Conservation (phyloP, 1,140 invertebrate species). For the Drosophila hydei region DNA sequence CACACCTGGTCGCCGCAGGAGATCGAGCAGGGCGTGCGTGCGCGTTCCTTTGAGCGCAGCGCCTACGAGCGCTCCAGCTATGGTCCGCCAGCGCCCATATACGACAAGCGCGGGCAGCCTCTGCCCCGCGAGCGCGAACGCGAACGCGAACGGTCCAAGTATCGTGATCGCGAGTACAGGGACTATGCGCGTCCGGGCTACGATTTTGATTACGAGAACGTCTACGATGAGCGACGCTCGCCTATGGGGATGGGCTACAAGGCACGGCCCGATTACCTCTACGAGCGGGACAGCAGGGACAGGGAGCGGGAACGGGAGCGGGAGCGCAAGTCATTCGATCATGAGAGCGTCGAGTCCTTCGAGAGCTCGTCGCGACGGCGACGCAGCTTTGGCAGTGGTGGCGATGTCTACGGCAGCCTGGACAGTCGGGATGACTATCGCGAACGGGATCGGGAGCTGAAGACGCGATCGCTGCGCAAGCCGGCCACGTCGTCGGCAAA, state of each 20-base stretch:
- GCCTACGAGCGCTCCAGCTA: slow-evolving; percentile 81
- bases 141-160: slow-evolving; percentile 54
- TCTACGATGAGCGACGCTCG: slow-evolving; percentile 76
- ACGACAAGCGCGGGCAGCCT: slow-evolving; percentile 76
- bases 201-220: slow-evolving; percentile 82
- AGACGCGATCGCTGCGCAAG: slow-evolving; percentile 75
- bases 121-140: slow-evolving; percentile 46
- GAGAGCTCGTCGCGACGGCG: slow-evolving; percentile 72
- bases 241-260: slow-evolving; percentile 62
- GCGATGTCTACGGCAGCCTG: slow-evolving; percentile 80
- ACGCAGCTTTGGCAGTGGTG: slow-evolving; percentile 81
- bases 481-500: slow-evolving; percentile 64
- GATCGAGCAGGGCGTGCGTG: slow-evolving; percentile 68
- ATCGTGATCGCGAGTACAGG: slow-evolving; percentile 66
- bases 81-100: slow-evolving; percentile 75
- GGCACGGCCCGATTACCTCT: slow-evolving; percentile 67
- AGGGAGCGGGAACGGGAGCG: slow-evolving; percentile 51
- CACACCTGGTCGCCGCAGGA: slow-evolving; percentile 83
- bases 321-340: slow-evolving; percentile 80
- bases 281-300: slow-evolving; percentile 56
- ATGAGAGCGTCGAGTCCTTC: slow-evolving; percentile 82
- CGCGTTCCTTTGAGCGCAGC: slow-evolving; percentile 76
- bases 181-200: slow-evolving; percentile 76
- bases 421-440: slow-evolving; percentile 80
- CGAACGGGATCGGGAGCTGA: slow-evolving; percentile 68